Evolutionary conservation across 2,797 vertebrate genomes (phyloP).

Genomic region (Leptodactylus fallax): DNA sequence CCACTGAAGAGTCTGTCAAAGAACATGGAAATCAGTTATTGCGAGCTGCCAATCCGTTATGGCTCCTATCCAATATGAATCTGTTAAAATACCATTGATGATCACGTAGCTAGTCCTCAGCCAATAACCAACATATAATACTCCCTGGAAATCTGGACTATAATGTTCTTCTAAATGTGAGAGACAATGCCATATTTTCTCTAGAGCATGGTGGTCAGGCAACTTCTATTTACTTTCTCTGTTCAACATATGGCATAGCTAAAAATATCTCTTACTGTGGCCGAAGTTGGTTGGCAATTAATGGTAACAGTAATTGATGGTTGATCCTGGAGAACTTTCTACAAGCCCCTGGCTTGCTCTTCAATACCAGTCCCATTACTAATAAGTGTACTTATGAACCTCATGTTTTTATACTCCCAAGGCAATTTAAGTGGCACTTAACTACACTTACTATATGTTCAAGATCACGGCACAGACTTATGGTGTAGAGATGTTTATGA

Average conservation of each 20-base stretch:
- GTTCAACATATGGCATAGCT: neutral
- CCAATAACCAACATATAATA: neutral
- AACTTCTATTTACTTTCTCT: neutral
- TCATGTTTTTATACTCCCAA: neutral
- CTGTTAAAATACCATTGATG: neutral
- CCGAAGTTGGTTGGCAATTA: too few relatives aligned
- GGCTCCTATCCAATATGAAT: too few relatives aligned
- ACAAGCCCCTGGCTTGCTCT: neutral
- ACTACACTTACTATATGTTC: neutral
- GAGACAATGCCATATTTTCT: neutral
- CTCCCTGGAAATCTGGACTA: neutral
- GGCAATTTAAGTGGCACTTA: neutral
- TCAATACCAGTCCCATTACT: neutral
- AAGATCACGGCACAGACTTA: neutral
- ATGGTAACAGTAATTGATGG: neutral
- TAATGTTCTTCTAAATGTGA: neutral
- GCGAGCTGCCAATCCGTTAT: too few relatives aligned
- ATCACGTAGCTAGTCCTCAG: too few relatives aligned
- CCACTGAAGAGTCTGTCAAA: too few relatives aligned
- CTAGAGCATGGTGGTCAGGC: neutral
- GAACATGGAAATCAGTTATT: too few relatives aligned
- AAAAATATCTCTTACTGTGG: neutral
- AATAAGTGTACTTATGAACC: neutral
- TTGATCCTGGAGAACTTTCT: neutral
- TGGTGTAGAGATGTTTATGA: neutral